Conservation (phyloP, 2,113 vertebrate species). For the Meriones unguiculatus region DNA sequence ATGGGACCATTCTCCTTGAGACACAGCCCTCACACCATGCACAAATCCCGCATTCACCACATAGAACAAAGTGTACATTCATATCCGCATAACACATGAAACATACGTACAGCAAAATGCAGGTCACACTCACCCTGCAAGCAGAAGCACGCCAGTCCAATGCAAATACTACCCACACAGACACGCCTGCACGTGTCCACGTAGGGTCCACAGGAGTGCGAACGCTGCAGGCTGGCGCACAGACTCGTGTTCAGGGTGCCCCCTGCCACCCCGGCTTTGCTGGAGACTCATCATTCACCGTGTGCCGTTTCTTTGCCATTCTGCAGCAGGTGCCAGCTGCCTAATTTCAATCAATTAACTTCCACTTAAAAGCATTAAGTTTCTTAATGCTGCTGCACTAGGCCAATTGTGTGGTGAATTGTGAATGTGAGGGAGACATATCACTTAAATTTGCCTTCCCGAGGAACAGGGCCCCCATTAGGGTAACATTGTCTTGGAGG, state of each 20-base stretch:
- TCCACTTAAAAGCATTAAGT: conserved; percentile 75
- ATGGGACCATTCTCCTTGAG: background rate
- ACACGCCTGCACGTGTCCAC: too few relatives aligned
- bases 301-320: conserved; percentile 3
- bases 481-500: background rate
- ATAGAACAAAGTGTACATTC: background rate
- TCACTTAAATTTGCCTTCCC: conserved; percentile 20
- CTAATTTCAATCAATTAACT: conserved; percentile 81
- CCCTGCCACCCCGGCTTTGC: conserved; percentile 9
- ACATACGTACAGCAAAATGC: background rate
- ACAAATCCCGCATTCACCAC: background rate
- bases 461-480: background rate
- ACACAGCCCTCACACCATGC: background rate
- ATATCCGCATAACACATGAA: background rate
- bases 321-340: conserved; percentile 70
- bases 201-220: background rate
- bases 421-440: conserved; percentile 58
- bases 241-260: background rate
- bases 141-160: too few relatives aligned
- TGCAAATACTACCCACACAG: accelerated
- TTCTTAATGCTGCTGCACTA: conserved; percentile 48
- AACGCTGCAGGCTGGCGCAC: background rate
- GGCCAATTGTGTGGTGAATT: conserved; percentile 53
- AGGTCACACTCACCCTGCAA: background rate
- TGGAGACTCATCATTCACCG: conserved; percentile 3